Percentiles rank a stretch among this genome's conserved stretches.
phyloP scores from a whole-genome alignment of 2,113 vertebrate genomes.

The Pungitius pungitius region DNA sequence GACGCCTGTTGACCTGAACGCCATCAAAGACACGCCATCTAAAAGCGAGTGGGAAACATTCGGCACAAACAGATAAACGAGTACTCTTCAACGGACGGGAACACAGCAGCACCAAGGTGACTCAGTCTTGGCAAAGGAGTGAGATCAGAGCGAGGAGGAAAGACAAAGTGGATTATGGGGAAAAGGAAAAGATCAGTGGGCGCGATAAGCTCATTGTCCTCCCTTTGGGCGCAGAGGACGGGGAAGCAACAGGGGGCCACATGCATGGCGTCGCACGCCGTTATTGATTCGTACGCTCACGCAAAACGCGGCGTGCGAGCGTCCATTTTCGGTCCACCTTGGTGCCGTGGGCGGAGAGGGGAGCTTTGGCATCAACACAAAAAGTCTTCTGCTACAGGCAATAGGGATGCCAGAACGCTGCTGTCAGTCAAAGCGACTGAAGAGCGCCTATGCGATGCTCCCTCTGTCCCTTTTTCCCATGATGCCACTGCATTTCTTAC shows the following conservation, averaged over 20 bases:
- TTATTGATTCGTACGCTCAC: conserved; percentile 54
- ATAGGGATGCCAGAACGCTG: conserved; percentile 15
- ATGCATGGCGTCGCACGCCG: conserved; percentile 35
- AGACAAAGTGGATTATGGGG: conserved; percentile 62
- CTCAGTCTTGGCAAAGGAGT: conserved; percentile 21
- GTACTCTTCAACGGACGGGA: conserved; percentile 25
- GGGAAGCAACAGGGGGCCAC: conserved; percentile 46
- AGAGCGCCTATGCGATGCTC: conserved; percentile 3
- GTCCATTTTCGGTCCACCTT: conserved; percentile 11
- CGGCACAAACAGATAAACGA: not conserved
- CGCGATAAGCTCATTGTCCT: conserved; percentile 52
- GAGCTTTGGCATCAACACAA: too few species aligned
- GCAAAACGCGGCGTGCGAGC: too few species aligned
- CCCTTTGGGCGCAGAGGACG: conserved; percentile 14
- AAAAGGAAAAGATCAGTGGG: conserved; percentile 51
- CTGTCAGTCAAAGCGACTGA: conserved; percentile 3
- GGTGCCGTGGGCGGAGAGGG: too few species aligned
- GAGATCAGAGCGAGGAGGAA: conserved; percentile 43
- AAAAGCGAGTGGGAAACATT: not conserved
- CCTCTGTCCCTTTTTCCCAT: conserved; percentile 8
- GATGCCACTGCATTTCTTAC: conserved; percentile 10
- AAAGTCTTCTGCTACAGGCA: conserved; percentile 8
- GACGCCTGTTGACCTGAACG: not conserved
- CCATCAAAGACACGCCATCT: not conserved
- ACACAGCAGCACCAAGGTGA: conserved; percentile 29